These are phyloP conservation scores for Stictocephala bisonia DNA, from an alignment of 2,888 invertebrate species.

Conservation along the genomic window DNA sequence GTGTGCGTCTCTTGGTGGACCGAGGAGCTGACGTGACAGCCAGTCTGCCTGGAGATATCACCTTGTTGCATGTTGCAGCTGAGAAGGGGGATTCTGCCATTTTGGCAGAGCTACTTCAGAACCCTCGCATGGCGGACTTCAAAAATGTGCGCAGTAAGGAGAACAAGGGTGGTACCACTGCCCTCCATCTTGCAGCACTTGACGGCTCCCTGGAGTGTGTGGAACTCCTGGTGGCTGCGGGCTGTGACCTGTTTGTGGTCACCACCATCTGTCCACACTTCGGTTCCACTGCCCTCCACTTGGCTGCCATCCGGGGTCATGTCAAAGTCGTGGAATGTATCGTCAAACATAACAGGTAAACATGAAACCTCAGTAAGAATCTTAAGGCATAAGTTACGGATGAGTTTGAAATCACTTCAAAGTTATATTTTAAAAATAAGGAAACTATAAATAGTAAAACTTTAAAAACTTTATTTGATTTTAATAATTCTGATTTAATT, in stretches of 20 bases:
- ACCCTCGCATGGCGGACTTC: conserved; percentile 52
- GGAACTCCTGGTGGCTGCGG: conserved; percentile 65
- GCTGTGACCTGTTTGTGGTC: conserved; percentile 66
- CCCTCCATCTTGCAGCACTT: conserved; percentile 70
- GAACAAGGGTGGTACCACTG: conserved; percentile 65
- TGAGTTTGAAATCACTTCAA: too few species aligned
- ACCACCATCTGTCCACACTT: conserved; percentile 65
- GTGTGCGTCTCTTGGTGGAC: conserved; percentile 66
- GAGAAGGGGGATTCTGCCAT: conserved; percentile 69
- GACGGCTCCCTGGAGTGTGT: conserved; percentile 68
- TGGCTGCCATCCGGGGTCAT: conserved; percentile 58
- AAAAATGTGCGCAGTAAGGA: conserved; percentile 32
- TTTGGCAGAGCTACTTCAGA: conserved; percentile 67
- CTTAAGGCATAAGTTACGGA: too few species aligned
- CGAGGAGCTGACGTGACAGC: conserved; percentile 67
- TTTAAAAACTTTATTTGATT: too few species aligned
- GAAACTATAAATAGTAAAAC: too few species aligned
- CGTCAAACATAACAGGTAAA: conserved; percentile 64
- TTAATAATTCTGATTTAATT: too few species aligned
- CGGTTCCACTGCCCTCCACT: conserved; percentile 58
- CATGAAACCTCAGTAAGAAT: too few species aligned
- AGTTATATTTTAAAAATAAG: too few species aligned
- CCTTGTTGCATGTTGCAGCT: conserved; percentile 72
- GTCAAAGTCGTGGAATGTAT: conserved; percentile 52
- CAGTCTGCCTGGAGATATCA: conserved; percentile 63